These are phyloP conservation scores for Nibea coibor DNA, from an alignment of 2,113 vertebrate genomes.

Conservation along the genomic window DNA sequence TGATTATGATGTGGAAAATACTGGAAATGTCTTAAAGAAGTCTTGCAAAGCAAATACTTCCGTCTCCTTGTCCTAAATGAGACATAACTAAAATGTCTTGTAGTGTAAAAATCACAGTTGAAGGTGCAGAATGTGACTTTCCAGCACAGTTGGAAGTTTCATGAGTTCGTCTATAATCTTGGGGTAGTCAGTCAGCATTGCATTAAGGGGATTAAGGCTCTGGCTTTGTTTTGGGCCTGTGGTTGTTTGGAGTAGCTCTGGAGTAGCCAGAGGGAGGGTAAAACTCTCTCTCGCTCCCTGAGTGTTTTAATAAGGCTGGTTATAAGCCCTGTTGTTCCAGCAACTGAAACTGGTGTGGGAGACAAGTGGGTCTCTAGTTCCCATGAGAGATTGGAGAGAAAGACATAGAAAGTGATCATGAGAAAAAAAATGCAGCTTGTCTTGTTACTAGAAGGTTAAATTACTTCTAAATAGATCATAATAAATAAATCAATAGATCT, in stretches of 20 bases:
- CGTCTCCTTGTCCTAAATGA: background rate
- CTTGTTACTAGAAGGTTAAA: constrained; percentile 6
- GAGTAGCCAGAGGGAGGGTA: constrained; percentile 52
- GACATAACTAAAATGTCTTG: background rate
- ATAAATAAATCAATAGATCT: background rate
- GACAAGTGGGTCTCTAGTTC: constrained; percentile 62
- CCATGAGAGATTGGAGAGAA: constrained; percentile 50
- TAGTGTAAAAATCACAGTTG: background rate
- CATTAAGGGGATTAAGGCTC: constrained; percentile 53
- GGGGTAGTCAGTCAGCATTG: constrained; percentile 23
- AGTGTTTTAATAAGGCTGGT: constrained; percentile 65
- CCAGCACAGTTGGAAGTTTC: constrained; percentile 13
- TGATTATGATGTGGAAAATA: background rate
- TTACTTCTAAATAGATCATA: constrained; percentile 7
- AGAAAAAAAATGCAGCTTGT: background rate
- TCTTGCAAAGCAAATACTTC: background rate
- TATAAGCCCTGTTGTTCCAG: constrained; percentile 61
- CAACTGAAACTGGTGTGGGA: constrained; percentile 61
- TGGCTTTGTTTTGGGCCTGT: constrained; percentile 62
- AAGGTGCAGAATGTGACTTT: constrained; percentile 17
- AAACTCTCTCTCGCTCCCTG: constrained; percentile 26
- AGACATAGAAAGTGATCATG: background rate
- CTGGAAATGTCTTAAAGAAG: background rate
- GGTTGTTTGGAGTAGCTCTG: constrained; percentile 57
- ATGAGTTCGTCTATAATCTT: constrained; percentile 22